Evolutionary conservation across 2,797 vertebrate genomes (phyloP).

Genomic region (Sebastes elongatus): DNA sequence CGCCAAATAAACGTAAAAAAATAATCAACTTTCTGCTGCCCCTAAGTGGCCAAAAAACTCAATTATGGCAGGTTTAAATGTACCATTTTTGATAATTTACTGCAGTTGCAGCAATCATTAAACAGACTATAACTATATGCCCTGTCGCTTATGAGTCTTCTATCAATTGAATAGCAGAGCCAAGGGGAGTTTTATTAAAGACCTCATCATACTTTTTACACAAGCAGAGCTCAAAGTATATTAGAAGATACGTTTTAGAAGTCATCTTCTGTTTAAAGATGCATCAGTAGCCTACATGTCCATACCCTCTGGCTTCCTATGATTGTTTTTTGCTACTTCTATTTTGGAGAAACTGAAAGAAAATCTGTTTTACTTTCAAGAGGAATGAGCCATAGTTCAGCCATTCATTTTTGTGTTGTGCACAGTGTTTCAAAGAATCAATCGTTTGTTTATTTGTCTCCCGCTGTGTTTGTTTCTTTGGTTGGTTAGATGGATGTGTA

Average conservation of each 20-base stretch:
- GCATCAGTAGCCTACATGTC: background rate
- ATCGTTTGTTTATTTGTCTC: conserved; percentile 40
- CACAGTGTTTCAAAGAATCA: conserved; percentile 42
- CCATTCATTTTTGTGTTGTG: conserved; percentile 10
- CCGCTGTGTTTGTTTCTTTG: conserved; percentile 36
- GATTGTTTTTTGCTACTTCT: background rate
- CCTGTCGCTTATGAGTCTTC: conserved; percentile 11
- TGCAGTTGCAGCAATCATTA: conserved; percentile 5
- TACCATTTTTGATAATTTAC: background rate
- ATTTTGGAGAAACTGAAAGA: background rate
- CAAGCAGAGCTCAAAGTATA: conserved; percentile 8
- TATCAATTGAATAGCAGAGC: conserved; percentile 14
- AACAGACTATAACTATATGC: conserved; percentile 5
- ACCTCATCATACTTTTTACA: background rate
- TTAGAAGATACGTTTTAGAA: conserved; percentile 14
- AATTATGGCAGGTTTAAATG: background rate
- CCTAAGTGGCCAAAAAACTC: background rate
- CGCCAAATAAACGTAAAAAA: background rate
- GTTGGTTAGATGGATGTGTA: background rate
- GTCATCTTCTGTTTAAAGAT: conserved; percentile 5
- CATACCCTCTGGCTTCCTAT: background rate
- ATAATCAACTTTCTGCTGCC: too few relatives aligned
- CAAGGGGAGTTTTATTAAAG: conserved; percentile 15
- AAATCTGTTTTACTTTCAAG: conserved; percentile 17
- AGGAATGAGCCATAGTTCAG: background rate